Percentiles rank a stretch among this genome's conserved stretches.
These are phyloP conservation scores for Aphelinus atriplicis DNA, from an alignment of 1,140 invertebrate genomes.

Conservation along the genomic window DNA sequence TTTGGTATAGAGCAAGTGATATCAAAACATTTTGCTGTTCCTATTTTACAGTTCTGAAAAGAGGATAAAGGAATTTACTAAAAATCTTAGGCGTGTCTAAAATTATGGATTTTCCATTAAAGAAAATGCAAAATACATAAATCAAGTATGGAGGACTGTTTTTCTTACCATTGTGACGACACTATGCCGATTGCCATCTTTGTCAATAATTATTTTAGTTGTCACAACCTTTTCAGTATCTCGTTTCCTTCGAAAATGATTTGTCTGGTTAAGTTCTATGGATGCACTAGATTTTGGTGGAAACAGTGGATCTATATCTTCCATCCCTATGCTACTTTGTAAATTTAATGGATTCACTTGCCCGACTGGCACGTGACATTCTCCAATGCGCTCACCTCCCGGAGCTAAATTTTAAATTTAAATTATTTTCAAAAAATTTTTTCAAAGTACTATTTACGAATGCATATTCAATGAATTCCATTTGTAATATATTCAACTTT, in stretches of 20 bases:
- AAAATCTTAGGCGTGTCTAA: background rate
- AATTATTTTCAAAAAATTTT: no score
- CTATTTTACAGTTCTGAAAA: slow-evolving; percentile 79
- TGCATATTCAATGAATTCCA: background rate
- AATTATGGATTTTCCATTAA: background rate
- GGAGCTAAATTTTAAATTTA: slow-evolving; percentile 37
- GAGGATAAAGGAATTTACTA: slow-evolving; percentile 31
- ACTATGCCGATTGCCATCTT: slow-evolving; percentile 76
- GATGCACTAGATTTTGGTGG: slow-evolving; percentile 41
- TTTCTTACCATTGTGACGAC: slow-evolving; percentile 79
- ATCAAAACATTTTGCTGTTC: slow-evolving; percentile 86
- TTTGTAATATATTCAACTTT: background rate
- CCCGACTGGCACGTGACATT: slow-evolving; percentile 70
- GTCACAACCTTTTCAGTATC: slow-evolving; percentile 79
- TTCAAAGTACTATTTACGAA: background rate
- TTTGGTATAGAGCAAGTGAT: slow-evolving; percentile 84
- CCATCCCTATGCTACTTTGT: slow-evolving; percentile 65
- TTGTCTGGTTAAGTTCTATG: slow-evolving; percentile 50
- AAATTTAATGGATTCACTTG: slow-evolving; percentile 78
- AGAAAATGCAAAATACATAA: background rate
- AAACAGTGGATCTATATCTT: slow-evolving; percentile 60
- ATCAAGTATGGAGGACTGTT: no score
- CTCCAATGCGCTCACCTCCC: slow-evolving; percentile 65
- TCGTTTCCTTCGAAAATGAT: slow-evolving; percentile 68
- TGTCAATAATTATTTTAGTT: slow-evolving; percentile 75